Base-by-base conservation (phyloP, 2,113 vertebrate genomes). In the Hirundichthys speculiger region DNA sequence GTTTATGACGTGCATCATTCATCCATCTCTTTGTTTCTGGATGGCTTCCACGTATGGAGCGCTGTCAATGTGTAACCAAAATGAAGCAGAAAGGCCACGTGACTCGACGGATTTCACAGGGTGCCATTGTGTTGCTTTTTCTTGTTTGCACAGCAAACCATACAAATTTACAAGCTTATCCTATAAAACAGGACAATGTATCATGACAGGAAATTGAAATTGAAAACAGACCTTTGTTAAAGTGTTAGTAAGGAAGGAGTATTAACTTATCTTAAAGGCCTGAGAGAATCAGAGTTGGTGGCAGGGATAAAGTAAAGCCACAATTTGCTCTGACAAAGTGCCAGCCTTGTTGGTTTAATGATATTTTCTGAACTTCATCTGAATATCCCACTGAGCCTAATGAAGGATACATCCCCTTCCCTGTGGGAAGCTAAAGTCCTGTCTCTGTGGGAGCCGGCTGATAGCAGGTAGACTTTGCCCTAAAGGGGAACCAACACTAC, bases 391-490 rank as follows among this genome's bases (percentile, higher is more conserved):
- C 69, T 72, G 72, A 67, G 73, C 72, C 66, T 83, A 77, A 88
- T 86, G 84, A 77, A 53, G 79, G 65, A 64, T 67, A 50, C 77
- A 77, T 71, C 68, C 38, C 65, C 51, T 59, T 34, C 65, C 49
- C 70, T 64, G 30, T 10, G 11, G 2, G 21, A 30, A 86, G 76
- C 70, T 56, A 75, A 88, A 85, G 84, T 86, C 73, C 82, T 30
- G 75, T 83, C 69, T 74, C 82, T 70, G 71, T 83, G 77, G 72
- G 70, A 78, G 86, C 62, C 20, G 3, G 24, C 74, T 80, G 88
- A 90, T 87, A 86, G 78, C 70, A 84, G 72, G 65, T 87, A 80
- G 87, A 89, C 88, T 90, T 89, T 90, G 88, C 77, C 85, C 86
- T 51, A 27, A 24, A 73, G 66, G 43, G 61, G 51, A 66, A 77